Evolutionary conservation across 2,113 vertebrate species (phyloP).

Genomic region (Apodemus sylvaticus): DNA sequence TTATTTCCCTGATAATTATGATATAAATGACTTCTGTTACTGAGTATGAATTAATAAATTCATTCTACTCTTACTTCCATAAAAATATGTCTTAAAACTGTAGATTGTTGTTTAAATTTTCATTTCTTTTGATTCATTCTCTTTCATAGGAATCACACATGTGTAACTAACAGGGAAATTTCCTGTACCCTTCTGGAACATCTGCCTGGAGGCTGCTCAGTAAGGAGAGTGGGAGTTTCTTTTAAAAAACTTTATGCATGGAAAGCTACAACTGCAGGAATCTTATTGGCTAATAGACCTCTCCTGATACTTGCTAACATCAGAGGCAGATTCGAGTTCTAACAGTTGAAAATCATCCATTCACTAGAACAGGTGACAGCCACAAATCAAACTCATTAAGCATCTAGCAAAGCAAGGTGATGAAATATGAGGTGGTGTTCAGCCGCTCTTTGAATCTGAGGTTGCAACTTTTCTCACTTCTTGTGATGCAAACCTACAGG

Average conservation of each 20-base stretch:
- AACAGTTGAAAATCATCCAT: constrained; percentile 83
- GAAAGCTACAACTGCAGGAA: constrained; percentile 37
- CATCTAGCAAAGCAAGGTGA: constrained; percentile 85
- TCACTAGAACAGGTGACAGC: constrained; percentile 88
- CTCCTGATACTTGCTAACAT: constrained; percentile 74
- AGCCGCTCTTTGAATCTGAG: constrained; percentile 85
- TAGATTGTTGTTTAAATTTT: neutral
- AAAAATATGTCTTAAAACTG: neutral
- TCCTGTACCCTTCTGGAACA: neutral
- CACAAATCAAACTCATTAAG: constrained; percentile 89
- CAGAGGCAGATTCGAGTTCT: constrained; percentile 81
- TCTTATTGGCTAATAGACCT: constrained; percentile 61
- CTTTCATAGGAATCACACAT: neutral
- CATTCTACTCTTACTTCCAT: neutral
- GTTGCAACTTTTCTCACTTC: constrained; percentile 72
- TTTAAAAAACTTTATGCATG: constrained; percentile 27
- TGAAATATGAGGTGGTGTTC: constrained; percentile 83
- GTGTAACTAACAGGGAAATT: neutral
- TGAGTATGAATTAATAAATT: neutral
- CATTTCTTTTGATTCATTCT: neutral
- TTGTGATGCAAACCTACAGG: constrained; percentile 49
- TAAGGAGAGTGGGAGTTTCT: constrained; percentile 53
- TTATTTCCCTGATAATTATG: neutral
- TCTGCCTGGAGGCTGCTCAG: neutral
- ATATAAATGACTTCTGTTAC: neutral